Evolutionary conservation across 2,113 vertebrate genomes (phyloP).

Genomic region (Anhinga rufa): DNA sequence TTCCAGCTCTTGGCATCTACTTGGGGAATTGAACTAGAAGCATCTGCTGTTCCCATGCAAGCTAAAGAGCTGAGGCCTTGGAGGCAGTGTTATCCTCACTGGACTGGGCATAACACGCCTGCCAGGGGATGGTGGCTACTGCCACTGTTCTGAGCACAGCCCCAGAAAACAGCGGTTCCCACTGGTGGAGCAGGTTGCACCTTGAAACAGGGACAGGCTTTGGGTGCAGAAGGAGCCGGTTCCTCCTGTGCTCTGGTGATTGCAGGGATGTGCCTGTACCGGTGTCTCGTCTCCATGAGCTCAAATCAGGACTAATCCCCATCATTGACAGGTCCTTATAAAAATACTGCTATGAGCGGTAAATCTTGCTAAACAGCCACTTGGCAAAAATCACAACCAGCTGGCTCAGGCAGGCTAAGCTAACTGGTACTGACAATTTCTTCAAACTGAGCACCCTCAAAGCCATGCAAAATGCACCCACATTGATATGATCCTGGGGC

Average conservation of each 20-base stretch:
- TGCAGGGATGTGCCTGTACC: background rate
- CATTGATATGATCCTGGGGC: rapidly evolving
- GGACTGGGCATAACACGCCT: background rate
- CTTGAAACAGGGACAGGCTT: background rate
- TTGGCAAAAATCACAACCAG: background rate
- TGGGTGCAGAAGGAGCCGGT: background rate
- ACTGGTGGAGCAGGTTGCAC: background rate
- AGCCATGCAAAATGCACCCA: background rate
- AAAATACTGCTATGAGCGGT: background rate
- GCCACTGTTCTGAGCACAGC: background rate
- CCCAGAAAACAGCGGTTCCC: background rate
- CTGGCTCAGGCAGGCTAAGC: background rate
- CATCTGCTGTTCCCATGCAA: background rate
- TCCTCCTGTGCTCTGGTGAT: background rate
- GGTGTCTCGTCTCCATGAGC: background rate
- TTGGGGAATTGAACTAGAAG: background rate
- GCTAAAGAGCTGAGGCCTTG: background rate
- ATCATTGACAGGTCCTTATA: background rate
- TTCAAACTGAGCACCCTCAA: background rate
- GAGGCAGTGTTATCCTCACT: background rate
- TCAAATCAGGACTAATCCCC: background rate
- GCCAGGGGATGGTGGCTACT: background rate
- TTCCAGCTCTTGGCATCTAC: background rate
- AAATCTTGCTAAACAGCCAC: background rate
- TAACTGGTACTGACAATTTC: background rate